Conservation (phyloP, 2,113 vertebrate species). For the Oryzias javanicus region DNA sequence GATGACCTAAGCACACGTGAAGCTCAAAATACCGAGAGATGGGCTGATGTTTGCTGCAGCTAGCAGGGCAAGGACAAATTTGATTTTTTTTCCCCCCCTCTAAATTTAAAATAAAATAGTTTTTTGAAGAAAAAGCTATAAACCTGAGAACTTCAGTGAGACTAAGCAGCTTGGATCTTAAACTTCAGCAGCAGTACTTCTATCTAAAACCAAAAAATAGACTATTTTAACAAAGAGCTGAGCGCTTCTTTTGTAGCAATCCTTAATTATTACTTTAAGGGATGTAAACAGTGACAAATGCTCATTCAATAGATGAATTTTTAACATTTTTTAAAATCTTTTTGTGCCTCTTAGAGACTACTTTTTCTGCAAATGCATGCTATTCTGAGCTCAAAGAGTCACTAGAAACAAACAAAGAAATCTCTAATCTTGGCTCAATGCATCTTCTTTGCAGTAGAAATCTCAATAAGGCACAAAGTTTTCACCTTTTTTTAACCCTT, state of each 20-base stretch:
- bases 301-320: not conserved
- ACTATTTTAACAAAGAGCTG: not conserved
- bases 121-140: conserved; percentile 12
- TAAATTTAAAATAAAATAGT: no score
- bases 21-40: no score
- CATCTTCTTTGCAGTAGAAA: conserved; percentile 43
- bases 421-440: conserved; percentile 39
- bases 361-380: not conserved
- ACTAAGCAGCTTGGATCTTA: conserved; percentile 9
- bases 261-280: not conserved
- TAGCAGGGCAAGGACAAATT: no score
- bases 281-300: conserved; percentile 33
- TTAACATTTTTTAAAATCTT: not conserved
- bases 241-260: no score
- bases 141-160: conserved; percentile 39
- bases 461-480: conserved; percentile 66
- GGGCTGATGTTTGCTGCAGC: no score
- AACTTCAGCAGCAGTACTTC: conserved; percentile 10
- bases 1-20: no score
- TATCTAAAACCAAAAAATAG: conserved; percentile 7
- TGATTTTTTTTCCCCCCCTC: no score
- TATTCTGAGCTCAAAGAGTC: conserved; percentile 4
- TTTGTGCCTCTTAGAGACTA: not conserved
- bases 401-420: conserved; percentile 13
- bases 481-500: conserved; percentile 4